Evolutionary conservation across 2,113 vertebrate genomes (phyloP), one percentile per base, ranked within the genome.

Genomic region (Ophiodon elongatus): DNA sequence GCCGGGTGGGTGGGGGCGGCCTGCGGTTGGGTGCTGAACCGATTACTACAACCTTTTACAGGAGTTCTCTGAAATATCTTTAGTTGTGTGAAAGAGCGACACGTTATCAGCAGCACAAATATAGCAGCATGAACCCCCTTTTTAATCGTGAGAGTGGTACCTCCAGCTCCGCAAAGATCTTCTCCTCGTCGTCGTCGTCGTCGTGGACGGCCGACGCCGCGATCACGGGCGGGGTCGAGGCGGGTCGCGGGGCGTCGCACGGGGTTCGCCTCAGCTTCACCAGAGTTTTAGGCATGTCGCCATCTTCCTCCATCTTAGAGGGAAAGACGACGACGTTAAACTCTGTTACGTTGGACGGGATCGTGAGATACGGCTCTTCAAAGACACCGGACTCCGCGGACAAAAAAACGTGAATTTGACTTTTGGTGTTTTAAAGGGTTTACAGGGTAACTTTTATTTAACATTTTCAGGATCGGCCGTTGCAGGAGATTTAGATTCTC

Each of bases 111-210:
- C 27, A 17, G 5, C 21, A 23, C 15, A 29, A 31, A 39, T 4
- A 4, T 39, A 37, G 33, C 13, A 57, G 4, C 4, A 3, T 15
- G 11, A 45, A 52, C 0, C n/a, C n/a, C n/a, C n/a, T n/a, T n/a
- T n/a, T n/a, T n/a, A n/a, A n/a, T n/a, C n/a, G n/a, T n/a, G n/a
- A n/a, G n/a, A n/a, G n/a, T n/a, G n/a, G n/a, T n/a, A n/a, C 98
- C 97, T 99, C 97, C 59, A 99, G 95, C 93, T 99, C 98, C 0
- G 98, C 97, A 0, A 98, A 96, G 84, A 99, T 99, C 88, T 95
- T 95, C 70, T 99, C 73, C 54, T 27, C 97, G 73, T 99, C 97
- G 0, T 98, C 97, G 0, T 99, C 97, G 0, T 98, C 94, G 6
- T 95, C 97, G 0, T 96, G 97, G 37, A 97, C 87, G 76, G 95